Percentiles rank a stretch among this genome's conserved stretches.
Evolutionary conservation across 2,113 vertebrate species (phyloP).

Genomic region (Dasyornis broadbenti): DNA sequence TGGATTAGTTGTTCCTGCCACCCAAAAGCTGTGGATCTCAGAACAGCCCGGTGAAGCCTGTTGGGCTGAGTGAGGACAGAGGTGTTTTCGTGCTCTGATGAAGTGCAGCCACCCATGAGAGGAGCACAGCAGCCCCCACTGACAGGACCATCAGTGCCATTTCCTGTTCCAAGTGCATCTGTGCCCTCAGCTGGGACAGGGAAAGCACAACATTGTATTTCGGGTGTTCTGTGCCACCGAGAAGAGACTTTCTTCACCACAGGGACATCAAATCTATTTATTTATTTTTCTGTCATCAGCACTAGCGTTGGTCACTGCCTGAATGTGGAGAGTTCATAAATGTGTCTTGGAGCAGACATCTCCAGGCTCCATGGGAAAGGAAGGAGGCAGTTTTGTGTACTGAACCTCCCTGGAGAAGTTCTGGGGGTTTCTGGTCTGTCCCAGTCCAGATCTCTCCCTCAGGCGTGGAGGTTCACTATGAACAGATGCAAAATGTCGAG

Average conservation of each 20-base stretch:
- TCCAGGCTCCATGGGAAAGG: neutral
- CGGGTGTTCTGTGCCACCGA: neutral
- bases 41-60: neutral
- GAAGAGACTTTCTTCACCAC: neutral
- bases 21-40: neutral
- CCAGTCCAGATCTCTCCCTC: neutral
- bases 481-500: neutral
- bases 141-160: fast-evolving
- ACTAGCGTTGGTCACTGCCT: neutral
- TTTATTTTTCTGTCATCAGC: neutral
- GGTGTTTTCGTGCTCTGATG: neutral
- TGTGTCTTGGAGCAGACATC: neutral
- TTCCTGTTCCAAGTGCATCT: neutral
- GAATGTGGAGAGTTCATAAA: fast-evolving
- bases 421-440: neutral
- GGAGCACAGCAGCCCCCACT: neutral
- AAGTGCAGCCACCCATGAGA: neutral
- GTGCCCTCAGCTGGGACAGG: neutral
- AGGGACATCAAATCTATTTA: neutral
- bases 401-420: neutral
- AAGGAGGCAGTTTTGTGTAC: neutral
- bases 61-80: neutral
- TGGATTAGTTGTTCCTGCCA: neutral
- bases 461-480: neutral
- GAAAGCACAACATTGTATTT: neutral